Percentiles rank a stretch among this genome's conserved stretches.
These are phyloP conservation scores for Calosoma granatense DNA, from an alignment of 1,140 invertebrate species.

Conservation along the genomic window DNA sequence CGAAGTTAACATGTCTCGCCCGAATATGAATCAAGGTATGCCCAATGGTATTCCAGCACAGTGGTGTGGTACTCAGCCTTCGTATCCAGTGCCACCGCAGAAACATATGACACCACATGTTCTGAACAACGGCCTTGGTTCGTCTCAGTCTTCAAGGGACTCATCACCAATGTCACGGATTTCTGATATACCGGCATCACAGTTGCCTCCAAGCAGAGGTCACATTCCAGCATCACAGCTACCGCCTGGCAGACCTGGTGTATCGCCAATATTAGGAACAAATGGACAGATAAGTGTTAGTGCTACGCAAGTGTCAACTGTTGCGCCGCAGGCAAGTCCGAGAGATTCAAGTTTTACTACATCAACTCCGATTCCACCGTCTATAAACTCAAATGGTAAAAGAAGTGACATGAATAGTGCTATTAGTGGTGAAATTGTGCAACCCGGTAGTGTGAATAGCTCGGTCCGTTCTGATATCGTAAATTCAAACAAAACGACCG, in stretches of 20 bases:
- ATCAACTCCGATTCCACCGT: constrained; percentile 19
- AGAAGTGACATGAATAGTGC: too few relatives aligned
- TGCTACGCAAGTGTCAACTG: constrained; percentile 8
- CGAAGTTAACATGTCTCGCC: constrained; percentile 14
- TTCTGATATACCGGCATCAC: constrained; percentile 24
- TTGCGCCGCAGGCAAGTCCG: constrained; percentile 13
- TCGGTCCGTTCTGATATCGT: too few relatives aligned
- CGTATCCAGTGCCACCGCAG: constrained; percentile 1
- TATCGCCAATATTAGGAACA: constrained; percentile 12
- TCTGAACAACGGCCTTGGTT: constrained; percentile 29
- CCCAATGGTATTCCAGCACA: constrained; percentile 24
- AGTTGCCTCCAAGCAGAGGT: constrained; percentile 23
- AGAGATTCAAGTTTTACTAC: constrained; percentile 17
- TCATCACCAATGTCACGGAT: constrained; percentile 26
- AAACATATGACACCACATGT: constrained; percentile 9
- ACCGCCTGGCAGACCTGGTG: constrained; percentile 23
- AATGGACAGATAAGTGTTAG: background rate
- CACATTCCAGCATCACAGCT: constrained; percentile 25
- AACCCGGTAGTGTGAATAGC: background rate
- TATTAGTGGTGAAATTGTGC: too few relatives aligned
- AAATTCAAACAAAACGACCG: background rate
- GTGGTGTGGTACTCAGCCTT: constrained; percentile 14
- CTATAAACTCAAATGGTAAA: constrained; percentile 11
- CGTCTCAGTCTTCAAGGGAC: constrained; percentile 26
- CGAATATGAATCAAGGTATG: constrained; percentile 18